Base-by-base conservation (phyloP, 2,888 invertebrate genomes). In the Apotomis turbidana region DNA sequence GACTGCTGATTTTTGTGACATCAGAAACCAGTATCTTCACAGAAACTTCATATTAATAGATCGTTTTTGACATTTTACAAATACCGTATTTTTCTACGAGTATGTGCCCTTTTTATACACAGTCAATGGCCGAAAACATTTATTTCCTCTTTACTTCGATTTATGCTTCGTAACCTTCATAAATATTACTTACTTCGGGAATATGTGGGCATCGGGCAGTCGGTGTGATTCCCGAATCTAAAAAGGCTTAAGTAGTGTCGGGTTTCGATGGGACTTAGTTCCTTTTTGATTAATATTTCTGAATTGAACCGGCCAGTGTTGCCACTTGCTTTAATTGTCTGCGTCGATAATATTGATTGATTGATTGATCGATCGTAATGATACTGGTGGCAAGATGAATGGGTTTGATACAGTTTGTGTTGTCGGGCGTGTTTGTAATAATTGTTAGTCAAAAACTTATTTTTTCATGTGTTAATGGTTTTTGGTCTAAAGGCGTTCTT, bases 331-430 rank as follows among this genome's bases (percentile, higher is more conserved):
- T 84, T 84, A 89, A 90, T 90, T 89, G 88, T 86, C 78, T 79
- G 81, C 87, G 86, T 90, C 90, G 90, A 90, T 90, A 88, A 91
- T 90, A 90, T 90, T 91, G 91, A 90, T 90, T 91, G 91, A 93
- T 91, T 91, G 91, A 92, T 92, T 83, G 87, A 86, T 86, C 80
- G 81, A 83, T 85, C 81, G 83, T 52, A 71, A 70, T 49, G 66
- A 71, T 71, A 71, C 66, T 72, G 72, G 68, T 68, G 68, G 72
- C 58, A 68, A 68, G 71, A 71, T 71, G 67, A 57, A 71, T 71
- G 71, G 61, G 71, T 51, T 71, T 44, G 57, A 67, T 71, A 67
- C 71, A 71, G 54, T 66, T 55, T 46, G 27, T 55, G 51, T 51
- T 51, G 5, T 51, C 10, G 44, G 15, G 27, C 44, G 58, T 58